Evolutionary conservation across 2,888 invertebrate genomes (phyloP), one percentile per base, ranked within the genome.

Genomic region (Abrostola triplasia): DNA sequence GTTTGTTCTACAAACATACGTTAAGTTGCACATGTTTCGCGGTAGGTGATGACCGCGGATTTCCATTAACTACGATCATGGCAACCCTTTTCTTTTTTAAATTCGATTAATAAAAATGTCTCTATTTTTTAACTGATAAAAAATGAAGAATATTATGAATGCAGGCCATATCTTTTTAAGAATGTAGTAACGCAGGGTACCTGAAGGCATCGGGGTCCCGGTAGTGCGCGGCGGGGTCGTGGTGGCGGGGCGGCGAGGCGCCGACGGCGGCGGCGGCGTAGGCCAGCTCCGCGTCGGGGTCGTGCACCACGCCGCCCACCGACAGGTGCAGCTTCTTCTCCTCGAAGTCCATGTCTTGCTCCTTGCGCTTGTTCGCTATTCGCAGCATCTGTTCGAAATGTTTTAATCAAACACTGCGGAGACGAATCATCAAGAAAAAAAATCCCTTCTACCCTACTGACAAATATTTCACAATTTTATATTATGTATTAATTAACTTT

Each of bases 331-430:
- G 96, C 88, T 98, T 98, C 92, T 99, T 99, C 89, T 99, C 98
- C 87, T 99, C 98, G 86, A 98, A 98, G 90, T 99, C 98, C 95
- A 98, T 97, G 86, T 99, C 99, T 80, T 97, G 98, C 90, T 99
- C 98, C 88, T 98, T 98, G 47, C 99, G 96, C 87, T 98, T 98
- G 81, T 97, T 97, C 0, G 99, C 98, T 93, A 98, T 98, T 66
- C 98, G 96, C 92, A 94, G 77, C 94, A 94, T 94, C 94, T 94
- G 77, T 9, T 49, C 10, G 7, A n/a, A 5, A 10, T 24, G 24
- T 24, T 24, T 4, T 24, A 24, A 4, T 24, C 24, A 24, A 24
- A 24, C 24, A 24, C 24, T 24, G 24, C 24, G 24, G 24, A 1
- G 24, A 4, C 24, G 24, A 4, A 24, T 24, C 24, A 24, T 24